A percentile compares a stretch with the other conserved stretches of the same genome.
phyloP scores from a whole-genome alignment of 2,888 invertebrate genomes.

The Oegoconia quadripuncta region DNA sequence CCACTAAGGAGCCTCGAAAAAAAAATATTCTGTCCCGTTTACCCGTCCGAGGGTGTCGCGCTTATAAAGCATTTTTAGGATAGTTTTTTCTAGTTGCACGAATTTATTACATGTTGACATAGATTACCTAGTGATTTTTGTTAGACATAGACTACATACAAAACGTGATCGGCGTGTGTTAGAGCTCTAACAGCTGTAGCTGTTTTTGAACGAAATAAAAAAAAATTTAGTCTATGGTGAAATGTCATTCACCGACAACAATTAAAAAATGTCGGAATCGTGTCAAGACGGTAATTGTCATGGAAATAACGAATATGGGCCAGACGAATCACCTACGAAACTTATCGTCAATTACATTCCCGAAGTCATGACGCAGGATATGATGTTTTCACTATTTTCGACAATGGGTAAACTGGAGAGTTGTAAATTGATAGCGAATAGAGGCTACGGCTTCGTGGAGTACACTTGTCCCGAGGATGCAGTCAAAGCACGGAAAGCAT shows the following conservation, averaged over 20 bases:
- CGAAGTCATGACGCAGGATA: constrained; percentile 79
- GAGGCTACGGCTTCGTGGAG: constrained; percentile 79
- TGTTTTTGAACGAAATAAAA: constrained; percentile 51
- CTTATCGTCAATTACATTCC: constrained; percentile 80
- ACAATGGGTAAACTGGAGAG: constrained; percentile 79
- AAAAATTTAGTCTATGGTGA: constrained; percentile 43
- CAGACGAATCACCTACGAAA: constrained; percentile 78
- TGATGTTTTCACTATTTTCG: constrained; percentile 78
- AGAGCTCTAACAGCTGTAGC: neutral
- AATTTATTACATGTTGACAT: no score
- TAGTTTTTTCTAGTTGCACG: no score
- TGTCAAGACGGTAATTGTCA: constrained; percentile 80
- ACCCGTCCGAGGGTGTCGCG: no score
- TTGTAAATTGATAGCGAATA: constrained; percentile 78
- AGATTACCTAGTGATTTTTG: no score
- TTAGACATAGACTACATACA: neutral
- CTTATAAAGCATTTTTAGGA: no score
- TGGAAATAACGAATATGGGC: constrained; percentile 76
- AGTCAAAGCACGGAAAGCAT: constrained; percentile 72
- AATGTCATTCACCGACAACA: constrained; percentile 79
- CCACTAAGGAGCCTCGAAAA: no score
- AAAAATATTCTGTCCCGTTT: no score
- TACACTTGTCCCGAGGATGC: constrained; percentile 75
- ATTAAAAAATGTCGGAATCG: constrained; percentile 81
- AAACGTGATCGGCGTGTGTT: neutral